A percentile compares a stretch with the other conserved stretches of the same genome.
phyloP scores from a whole-genome alignment of 53 echinoderm and acorn worm genomes.

The Astropecten irregularis region DNA sequence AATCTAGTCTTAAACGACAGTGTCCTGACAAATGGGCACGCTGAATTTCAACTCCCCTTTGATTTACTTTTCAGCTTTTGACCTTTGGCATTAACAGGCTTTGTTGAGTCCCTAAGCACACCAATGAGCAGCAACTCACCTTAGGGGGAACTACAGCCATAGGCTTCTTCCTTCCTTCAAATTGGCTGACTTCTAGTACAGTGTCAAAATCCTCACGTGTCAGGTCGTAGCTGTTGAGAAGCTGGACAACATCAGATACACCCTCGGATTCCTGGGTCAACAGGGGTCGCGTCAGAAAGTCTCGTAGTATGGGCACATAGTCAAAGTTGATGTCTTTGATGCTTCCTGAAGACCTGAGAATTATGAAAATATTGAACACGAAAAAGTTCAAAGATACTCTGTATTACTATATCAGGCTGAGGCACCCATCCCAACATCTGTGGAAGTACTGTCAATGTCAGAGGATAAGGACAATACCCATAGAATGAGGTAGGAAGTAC shows the following conservation, averaged over 20 bases:
- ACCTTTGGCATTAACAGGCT: too few species aligned
- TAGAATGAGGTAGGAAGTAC: background rate
- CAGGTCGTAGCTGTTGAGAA: conserved; percentile 86
- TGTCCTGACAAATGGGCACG: too few species aligned
- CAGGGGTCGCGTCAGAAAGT: conserved; percentile 76
- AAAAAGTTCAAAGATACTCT: background rate
- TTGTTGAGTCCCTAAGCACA: too few species aligned
- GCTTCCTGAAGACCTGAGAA: conserved; percentile 61
- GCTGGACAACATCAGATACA: conserved; percentile 73
- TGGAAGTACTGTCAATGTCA: too few species aligned
- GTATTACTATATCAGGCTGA: too few species aligned
- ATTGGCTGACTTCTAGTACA: conserved; percentile 89
- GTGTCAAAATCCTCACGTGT: conserved; percentile 89
- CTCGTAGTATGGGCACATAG: conserved; percentile 78
- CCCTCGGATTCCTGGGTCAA: conserved; percentile 73
- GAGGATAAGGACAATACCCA: too few species aligned
- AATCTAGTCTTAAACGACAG: too few species aligned
- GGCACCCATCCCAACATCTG: too few species aligned
- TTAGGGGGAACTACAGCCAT: conserved; percentile 81
- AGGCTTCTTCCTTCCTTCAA: conserved; percentile 67
- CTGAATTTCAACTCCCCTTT: too few species aligned
- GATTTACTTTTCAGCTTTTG: too few species aligned
- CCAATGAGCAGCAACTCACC: too few species aligned
- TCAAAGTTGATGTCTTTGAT: conserved; percentile 72
- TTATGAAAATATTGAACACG: background rate